Conservation (phyloP, 2,797 vertebrate genomes). For the Lacerta agilis region DNA sequence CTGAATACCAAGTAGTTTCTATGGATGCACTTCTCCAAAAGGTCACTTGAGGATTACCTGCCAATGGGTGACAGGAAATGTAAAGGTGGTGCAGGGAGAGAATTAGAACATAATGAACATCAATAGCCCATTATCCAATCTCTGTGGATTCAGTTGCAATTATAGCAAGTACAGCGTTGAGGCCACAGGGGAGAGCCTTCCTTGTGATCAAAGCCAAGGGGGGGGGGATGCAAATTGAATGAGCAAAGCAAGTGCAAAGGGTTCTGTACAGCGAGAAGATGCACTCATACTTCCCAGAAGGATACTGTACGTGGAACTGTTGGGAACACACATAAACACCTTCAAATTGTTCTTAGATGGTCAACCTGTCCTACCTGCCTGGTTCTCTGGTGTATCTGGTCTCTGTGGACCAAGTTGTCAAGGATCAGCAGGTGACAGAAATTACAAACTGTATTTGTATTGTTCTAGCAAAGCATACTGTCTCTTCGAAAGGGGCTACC, state of each 20-base stretch:
- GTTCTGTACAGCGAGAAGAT: not conserved
- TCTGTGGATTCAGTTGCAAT: not conserved
- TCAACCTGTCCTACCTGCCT: not conserved
- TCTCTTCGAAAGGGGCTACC: not conserved
- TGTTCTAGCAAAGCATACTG: not conserved
- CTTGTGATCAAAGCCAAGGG: slow-evolving; percentile 13
- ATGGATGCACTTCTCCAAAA: slow-evolving; percentile 28
- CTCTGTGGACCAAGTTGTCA: not conserved
- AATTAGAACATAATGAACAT: not conserved
- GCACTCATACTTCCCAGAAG: not conserved
- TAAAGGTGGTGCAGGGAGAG: not conserved
- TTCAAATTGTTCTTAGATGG: not conserved
- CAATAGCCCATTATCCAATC: not conserved
- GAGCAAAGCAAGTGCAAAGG: not conserved
- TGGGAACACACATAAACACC: not conserved
- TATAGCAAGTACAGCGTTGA: not conserved
- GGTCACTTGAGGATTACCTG: slow-evolving; percentile 48
- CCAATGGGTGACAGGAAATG: not conserved
- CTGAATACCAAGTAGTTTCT: slow-evolving; percentile 62
- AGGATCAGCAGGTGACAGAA: not conserved
- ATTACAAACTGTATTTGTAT: not conserved
- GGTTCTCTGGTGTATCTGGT: not conserved
- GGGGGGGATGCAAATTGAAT: not conserved
- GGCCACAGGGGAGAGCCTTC: not conserved
- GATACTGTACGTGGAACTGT: not conserved